Conservation (phyloP, 2,888 invertebrate genomes). For the Blastobasis adustella region DNA sequence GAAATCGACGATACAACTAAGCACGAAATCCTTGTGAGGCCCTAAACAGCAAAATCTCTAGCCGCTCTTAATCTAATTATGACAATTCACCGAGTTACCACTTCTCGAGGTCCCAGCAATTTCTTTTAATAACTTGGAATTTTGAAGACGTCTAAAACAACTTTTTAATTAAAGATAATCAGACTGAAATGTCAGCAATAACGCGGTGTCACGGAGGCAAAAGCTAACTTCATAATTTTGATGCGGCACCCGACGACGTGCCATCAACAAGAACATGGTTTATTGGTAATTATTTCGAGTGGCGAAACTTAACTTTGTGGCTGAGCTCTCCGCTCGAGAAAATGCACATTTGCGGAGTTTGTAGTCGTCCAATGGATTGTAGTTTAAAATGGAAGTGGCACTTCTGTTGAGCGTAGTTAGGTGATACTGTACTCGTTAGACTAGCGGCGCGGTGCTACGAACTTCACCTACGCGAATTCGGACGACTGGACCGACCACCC, state of each 20-base stretch:
- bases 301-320: slow-evolving; percentile 61
- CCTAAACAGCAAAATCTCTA: slow-evolving; percentile 29
- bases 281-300: slow-evolving; percentile 64
- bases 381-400: slow-evolving; percentile 63
- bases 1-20: slow-evolving; percentile 15
- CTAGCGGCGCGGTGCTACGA: slow-evolving; percentile 34
- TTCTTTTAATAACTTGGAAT: slow-evolving; percentile 64
- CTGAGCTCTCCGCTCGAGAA: slow-evolving; percentile 41
- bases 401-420: slow-evolving; percentile 54
- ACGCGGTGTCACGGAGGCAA: slow-evolving; percentile 51
- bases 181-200: slow-evolving; percentile 59
- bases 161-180: slow-evolving; percentile 71
- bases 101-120: slow-evolving; percentile 50
- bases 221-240: slow-evolving; percentile 54
- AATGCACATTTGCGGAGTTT: slow-evolving; percentile 61
- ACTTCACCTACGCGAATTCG: slow-evolving; percentile 15
- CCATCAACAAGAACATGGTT: slow-evolving; percentile 52
- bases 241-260: slow-evolving; percentile 44
- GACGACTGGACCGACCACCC: slow-evolving; percentile 23
- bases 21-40: slow-evolving; percentile 30
- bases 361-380: slow-evolving; percentile 62
- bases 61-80: slow-evolving; percentile 57
- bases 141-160: slow-evolving; percentile 56
- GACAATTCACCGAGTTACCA: slow-evolving; percentile 57
- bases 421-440: slow-evolving; percentile 62